A percentile compares a stretch with the other conserved stretches of the same genome.
Conservation (phyloP, 2,113 vertebrate genomes). For the Balaeniceps rex region DNA sequence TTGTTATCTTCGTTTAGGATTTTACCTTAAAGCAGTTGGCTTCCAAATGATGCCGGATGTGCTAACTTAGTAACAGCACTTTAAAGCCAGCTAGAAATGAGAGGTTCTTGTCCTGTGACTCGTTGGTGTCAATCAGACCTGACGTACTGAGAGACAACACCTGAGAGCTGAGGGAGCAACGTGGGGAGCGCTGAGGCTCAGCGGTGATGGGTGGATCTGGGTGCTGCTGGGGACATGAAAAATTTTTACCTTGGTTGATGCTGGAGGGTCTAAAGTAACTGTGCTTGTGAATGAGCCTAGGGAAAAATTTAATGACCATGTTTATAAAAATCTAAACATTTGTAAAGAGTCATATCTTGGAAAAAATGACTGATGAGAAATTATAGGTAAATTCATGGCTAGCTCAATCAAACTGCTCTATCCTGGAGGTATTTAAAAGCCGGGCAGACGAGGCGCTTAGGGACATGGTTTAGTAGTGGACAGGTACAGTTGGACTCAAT, state of each 20-base stretch:
- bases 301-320: not conserved
- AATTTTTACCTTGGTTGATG: too few species aligned
- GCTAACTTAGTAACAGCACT: too few species aligned
- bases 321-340: not conserved
- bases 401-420: not conserved
- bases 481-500: too few species aligned
- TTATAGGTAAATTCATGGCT: not conserved
- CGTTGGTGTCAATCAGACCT: not conserved
- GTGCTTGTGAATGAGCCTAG: not conserved
- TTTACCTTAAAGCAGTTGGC: not conserved
- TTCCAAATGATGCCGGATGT: fast-evolving
- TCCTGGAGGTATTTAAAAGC: too few species aligned
- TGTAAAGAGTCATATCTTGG: too few species aligned
- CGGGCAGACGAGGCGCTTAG: too few species aligned
- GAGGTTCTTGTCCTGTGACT: not conserved
- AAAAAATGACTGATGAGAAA: not conserved
- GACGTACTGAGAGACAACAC: too few species aligned
- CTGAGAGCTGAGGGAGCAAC: not conserved
- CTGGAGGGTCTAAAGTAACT: not conserved
- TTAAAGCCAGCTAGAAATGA: not conserved
- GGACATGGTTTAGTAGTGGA: too few species aligned
- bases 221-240: not conserved
- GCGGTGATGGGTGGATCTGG: fast-evolving
- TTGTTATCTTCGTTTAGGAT: not conserved
- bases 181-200: not conserved